Evolutionary conservation across 1,140 invertebrate genomes (phyloP), one percentile per base, ranked within the genome.

Genomic region (Brachionus plicatilis): DNA sequence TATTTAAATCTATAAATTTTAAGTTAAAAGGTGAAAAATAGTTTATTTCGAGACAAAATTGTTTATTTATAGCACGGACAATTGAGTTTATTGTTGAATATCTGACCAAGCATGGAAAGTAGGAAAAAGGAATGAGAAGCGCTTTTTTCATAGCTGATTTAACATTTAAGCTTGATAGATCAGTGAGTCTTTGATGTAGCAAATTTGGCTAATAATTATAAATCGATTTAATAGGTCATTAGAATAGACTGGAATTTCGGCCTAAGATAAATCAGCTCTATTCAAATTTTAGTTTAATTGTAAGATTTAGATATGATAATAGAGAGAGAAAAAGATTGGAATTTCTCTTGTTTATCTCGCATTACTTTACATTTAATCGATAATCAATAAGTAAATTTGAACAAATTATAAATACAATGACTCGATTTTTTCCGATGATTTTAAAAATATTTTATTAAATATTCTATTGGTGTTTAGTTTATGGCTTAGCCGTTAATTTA

Each of bases 81-180:
- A 68, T 68, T 68, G 66, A 68, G 66, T 68, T 60, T 20, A 60
- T 60, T 60, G 53, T 60, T 60, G 9, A 60, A 60, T 60, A 60
- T 60, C 53, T 60, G 53, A 20, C 53, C 53, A 60, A 60, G 53
- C 53, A 60, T 60, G 53, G 60, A 33, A 33, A 72, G 27, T 43
- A 43, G 45, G 41, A 43, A 75, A 43, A 24, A 75, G 41, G 41
- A 75, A 75, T n/a, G 37, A 75, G 17, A 45, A 75, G 70, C 33
- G 41, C 41, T 43, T 75, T 75, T 75, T 37, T 37, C 41, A 75
- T 75, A 45, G 70, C 70, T 75, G 70, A 75, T 75, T 75, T 75
- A 75, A 24, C 70, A 75, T 75, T 75, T 45, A 24, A 50, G 17
- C 41, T 76, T 50, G 20, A 50, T 50, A 76, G 27, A 47, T 50